Evolutionary conservation across 2,888 invertebrate species (phyloP).

Genomic region (Gnatocerus cornutus): DNA sequence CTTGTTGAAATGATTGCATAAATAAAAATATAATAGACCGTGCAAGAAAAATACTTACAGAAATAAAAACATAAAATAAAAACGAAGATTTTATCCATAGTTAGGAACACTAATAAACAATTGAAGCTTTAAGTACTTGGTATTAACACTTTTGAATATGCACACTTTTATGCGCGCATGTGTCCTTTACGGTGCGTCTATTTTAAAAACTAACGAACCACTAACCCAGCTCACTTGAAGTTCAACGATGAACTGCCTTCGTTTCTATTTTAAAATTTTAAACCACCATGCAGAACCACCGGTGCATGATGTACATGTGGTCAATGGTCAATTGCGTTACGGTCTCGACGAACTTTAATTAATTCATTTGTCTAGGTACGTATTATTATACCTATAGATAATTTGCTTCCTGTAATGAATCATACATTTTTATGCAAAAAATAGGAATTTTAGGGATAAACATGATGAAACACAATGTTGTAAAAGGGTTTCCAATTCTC

Average conservation of each 20-base stretch:
- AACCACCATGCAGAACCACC: slow-evolving; percentile 56
- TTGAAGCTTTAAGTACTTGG: slow-evolving; percentile 33
- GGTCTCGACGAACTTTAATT: slow-evolving; percentile 19
- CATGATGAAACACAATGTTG: background rate
- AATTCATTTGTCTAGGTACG: slow-evolving; percentile 13
- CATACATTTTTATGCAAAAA: background rate
- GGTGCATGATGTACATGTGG: slow-evolving; percentile 54
- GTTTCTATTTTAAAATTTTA: slow-evolving; percentile 59
- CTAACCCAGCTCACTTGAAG: slow-evolving; percentile 55
- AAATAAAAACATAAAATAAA: slow-evolving; percentile 45
- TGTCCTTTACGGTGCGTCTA: slow-evolving; percentile 42
- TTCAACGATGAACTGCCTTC: slow-evolving; percentile 56
- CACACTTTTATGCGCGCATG: slow-evolving; percentile 38
- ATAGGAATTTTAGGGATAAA: background rate
- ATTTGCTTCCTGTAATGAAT: slow-evolving; percentile 13
- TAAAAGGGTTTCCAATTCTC: slow-evolving; percentile 27
- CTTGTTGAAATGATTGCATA: slow-evolving; percentile 19
- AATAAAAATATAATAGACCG: slow-evolving; percentile 15
- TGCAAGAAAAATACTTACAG: slow-evolving; percentile 40
- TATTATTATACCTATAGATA: background rate
- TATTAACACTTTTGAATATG: slow-evolving; percentile 35
- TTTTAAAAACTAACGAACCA: slow-evolving; percentile 54
- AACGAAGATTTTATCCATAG: slow-evolving; percentile 46
- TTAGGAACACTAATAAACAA: slow-evolving; percentile 18
- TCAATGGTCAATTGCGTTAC: slow-evolving; percentile 54